A percentile compares a stretch with the other conserved stretches of the same genome.
Conservation (phyloP, 2,888 invertebrate species). For the Tachina fera region DNA sequence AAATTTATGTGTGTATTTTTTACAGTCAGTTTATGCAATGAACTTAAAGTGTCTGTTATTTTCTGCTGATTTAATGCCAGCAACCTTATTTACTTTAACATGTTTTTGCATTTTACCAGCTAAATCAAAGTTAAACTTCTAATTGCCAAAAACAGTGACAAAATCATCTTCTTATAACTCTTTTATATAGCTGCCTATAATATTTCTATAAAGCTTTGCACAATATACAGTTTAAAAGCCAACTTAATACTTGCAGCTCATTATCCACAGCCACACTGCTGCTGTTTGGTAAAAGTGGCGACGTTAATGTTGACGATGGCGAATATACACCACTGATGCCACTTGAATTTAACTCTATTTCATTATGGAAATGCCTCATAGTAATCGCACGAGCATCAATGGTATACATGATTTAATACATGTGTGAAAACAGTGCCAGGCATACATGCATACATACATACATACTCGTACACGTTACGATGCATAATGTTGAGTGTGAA, state of each 20-base stretch:
- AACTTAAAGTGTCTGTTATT: no score
- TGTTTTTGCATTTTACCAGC: no score
- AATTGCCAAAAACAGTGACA: no score
- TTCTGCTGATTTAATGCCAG: no score
- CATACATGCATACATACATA: not conserved
- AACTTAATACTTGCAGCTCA: constrained; percentile 16
- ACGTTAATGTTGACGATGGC: constrained; percentile 18
- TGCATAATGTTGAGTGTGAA: not conserved
- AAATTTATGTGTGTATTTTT: no score
- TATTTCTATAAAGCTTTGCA: not conserved
- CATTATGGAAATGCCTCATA: constrained; percentile 63
- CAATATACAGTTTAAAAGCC: not conserved
- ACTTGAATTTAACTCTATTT: constrained; percentile 53
- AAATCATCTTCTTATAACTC: no score
- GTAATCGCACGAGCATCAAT: constrained; percentile 24
- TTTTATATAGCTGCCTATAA: not conserved
- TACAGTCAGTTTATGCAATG: no score
- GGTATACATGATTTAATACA: constrained; percentile 3
- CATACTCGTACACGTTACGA: not conserved
- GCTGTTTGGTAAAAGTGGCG: constrained; percentile 15
- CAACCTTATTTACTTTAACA: no score
- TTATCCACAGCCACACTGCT: constrained; percentile 12
- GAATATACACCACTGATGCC: constrained; percentile 14
- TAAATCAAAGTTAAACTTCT: no score
- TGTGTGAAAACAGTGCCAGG: constrained; percentile 4